Base-by-base conservation (phyloP, 2,113 vertebrate genomes). In the Labeo catla region DNA sequence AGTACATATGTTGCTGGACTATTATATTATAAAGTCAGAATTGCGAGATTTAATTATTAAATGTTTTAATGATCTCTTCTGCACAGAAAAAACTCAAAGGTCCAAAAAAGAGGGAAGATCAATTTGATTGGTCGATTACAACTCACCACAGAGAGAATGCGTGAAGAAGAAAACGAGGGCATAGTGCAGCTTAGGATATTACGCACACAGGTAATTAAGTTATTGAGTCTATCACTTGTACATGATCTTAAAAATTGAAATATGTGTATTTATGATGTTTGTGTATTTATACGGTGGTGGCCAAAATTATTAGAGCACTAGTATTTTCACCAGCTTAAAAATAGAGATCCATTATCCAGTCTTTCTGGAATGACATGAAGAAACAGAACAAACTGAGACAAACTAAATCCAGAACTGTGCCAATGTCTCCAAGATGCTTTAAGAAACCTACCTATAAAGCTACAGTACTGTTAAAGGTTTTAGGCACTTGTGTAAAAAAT, bases 51-150 rank as follows among this genome's bases (percentile, higher is more conserved):
- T 19, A 49, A 76, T 52, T 54, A 28, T 36, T 52, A 47, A 5
- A 70, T 52, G 23, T 70, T 47, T 12, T 39, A 70, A 83, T 54
- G 5, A 12, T 83, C 28, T 83, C 12, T 83, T 83, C 28, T 70
- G 4, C 65, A 70, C 93, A 99, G 98, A 97, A 99, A 99, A 96
- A 99, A 99, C 34, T 97, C 96, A 84, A 99, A 99, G 92, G 98
- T 99, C 90, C 98, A 99, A 93, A 99, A 98, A 93, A 95, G 98
- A 84, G 98, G 98, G 83, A 99, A 99, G 94, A 99, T 99, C 84
- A 99, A 99, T 91, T 94, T 99, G 93, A 99, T 99, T 89, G 98
- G 98, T 86, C 96, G 98, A 39, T 95, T 99, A 86, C 98, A 99
- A 89, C 97, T 99, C 86, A 99, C 98, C 63, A 99, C 97, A 0